Percentiles rank a stretch among this genome's conserved stretches.
These are phyloP conservation scores for Drosophila micromelanica DNA, from an alignment of 1,140 invertebrate species.

Conservation along the genomic window DNA sequence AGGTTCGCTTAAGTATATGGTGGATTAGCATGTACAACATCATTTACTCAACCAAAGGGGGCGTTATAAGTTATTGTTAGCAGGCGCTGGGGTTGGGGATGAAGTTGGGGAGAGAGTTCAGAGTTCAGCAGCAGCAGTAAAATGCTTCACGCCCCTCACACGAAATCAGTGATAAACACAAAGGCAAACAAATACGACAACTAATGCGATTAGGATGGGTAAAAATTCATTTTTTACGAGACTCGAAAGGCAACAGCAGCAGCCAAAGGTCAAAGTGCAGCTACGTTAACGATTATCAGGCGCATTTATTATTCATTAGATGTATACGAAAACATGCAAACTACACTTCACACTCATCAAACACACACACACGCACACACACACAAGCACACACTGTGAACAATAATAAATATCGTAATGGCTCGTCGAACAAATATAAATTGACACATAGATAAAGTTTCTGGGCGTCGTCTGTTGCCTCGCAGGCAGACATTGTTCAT, in stretches of 20 bases:
- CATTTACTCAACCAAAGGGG: conserved; percentile 14
- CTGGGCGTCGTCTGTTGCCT: conserved; percentile 32
- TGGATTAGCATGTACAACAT: conserved; percentile 36
- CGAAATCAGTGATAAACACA: conserved; percentile 34
- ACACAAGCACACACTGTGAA: not conserved
- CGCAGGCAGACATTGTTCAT: conserved; percentile 30
- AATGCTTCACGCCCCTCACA: conserved; percentile 43
- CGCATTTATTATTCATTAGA: conserved; percentile 56
- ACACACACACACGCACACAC: conserved; percentile 8
- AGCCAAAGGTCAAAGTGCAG: conserved; percentile 48
- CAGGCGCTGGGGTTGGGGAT: not conserved
- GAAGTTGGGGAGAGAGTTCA: conserved; percentile 12
- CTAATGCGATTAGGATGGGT: conserved; percentile 31
- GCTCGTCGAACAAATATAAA: conserved; percentile 57
- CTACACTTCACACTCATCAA: conserved; percentile 43
- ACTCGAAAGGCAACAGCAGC: conserved; percentile 8
- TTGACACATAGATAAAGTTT: conserved; percentile 56
- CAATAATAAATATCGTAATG: conserved; percentile 49
- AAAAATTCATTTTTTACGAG: conserved; percentile 17
- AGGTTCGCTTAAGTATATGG: conserved; percentile 11
- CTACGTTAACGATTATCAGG: conserved; percentile 51
- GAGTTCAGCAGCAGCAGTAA: conserved; percentile 38
- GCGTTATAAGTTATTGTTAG: conserved; percentile 14
- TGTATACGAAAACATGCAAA: conserved; percentile 52
- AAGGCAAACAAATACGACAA: conserved; percentile 35